phyloP scores from a whole-genome alignment of 2,888 invertebrate species.

The Caenorhabditis sulstoni region DNA sequence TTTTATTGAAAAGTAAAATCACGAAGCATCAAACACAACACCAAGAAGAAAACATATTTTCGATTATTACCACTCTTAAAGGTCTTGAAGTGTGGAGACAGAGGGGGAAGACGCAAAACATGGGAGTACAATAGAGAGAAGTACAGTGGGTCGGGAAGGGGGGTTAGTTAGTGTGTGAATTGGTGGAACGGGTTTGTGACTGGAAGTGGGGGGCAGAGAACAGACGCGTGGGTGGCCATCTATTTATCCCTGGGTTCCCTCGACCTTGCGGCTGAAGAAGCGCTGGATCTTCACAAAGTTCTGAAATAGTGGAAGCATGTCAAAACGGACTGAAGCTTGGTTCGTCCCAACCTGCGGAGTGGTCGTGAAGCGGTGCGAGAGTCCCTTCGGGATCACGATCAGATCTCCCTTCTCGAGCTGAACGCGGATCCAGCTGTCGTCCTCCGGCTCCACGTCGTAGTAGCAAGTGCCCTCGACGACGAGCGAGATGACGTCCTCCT shows the following conservation, averaged over 20 bases:
- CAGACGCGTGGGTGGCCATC: neutral
- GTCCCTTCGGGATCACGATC: slow-evolving; percentile 76
- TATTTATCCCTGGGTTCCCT: slow-evolving; percentile 64
- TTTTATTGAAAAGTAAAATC: neutral
- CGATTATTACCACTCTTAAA: slow-evolving; percentile 40
- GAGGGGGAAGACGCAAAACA: neutral
- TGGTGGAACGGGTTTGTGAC: slow-evolving; percentile 28
- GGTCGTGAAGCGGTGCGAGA: slow-evolving; percentile 73
- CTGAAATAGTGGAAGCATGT: slow-evolving; percentile 54
- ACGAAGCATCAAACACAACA: neutral
- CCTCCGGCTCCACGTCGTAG: slow-evolving; percentile 76
- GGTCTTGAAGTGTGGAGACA: slow-evolving; percentile 7
- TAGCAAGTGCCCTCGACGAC: slow-evolving; percentile 76
- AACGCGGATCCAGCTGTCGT: slow-evolving; percentile 77
- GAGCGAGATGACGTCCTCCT: slow-evolving; percentile 73
- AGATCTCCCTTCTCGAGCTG: slow-evolving; percentile 76
- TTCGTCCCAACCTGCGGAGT: slow-evolving; percentile 74
- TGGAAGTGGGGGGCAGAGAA: neutral
- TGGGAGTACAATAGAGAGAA: slow-evolving; percentile 16
- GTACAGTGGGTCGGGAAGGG: neutral
- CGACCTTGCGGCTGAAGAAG: slow-evolving; percentile 71
- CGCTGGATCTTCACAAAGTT: slow-evolving; percentile 76
- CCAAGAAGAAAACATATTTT: slow-evolving; percentile 5
- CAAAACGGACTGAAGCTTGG: no score
- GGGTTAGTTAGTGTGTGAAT: slow-evolving; percentile 14